These are phyloP conservation scores for Bombyx mandarina DNA, from an alignment of 1,140 invertebrate species.

Conservation along the genomic window DNA sequence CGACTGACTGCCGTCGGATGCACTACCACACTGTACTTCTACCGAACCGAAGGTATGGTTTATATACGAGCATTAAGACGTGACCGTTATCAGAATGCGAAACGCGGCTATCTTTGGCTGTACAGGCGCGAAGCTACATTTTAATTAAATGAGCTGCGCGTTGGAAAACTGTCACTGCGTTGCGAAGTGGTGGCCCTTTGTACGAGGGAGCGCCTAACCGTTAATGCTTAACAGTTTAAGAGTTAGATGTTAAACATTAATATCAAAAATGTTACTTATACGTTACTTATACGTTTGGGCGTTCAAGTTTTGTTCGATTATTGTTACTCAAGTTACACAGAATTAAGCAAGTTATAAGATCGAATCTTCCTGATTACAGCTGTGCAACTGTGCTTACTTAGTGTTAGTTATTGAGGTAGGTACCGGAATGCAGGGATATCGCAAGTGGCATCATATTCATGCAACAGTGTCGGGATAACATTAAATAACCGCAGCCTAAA, in stretches of 20 bases:
- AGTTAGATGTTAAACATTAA: not conserved
- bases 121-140: conserved; percentile 41
- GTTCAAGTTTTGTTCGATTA: not conserved
- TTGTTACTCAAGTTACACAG: not conserved
- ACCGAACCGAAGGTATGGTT: conserved; percentile 59
- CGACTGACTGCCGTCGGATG: conserved; percentile 55
- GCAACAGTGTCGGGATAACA: no score
- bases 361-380: no score
- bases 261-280: not conserved
- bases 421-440: no score
- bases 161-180: conserved; percentile 33
- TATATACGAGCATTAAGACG: conserved; percentile 72
- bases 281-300: no score
- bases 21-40: conserved; percentile 63
- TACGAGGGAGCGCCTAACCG: conserved; percentile 7
- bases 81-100: conserved; percentile 49
- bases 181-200: conserved; percentile 11
- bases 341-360: not conserved
- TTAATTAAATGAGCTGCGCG: conserved; percentile 36
- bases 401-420: no score
- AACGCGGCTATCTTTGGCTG: conserved; percentile 37
- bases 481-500: no score
- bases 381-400: no score
- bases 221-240: not conserved
- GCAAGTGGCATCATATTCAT: no score